Conservation (phyloP, 1,140 invertebrate genomes). For the Scaptomyza pallida region DNA sequence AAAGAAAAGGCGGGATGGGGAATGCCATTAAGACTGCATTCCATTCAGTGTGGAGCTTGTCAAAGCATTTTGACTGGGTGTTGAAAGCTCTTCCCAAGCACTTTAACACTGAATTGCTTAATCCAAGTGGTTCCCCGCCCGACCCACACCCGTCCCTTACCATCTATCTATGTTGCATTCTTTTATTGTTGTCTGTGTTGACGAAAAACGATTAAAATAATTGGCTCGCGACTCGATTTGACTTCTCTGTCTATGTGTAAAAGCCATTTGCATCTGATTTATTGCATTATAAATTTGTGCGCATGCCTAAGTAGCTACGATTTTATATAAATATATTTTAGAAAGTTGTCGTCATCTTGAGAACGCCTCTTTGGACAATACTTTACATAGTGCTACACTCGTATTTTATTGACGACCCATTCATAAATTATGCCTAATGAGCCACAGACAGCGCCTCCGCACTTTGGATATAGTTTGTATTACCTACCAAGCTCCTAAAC, state of each 20-base stretch:
- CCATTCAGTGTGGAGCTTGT: constrained; percentile 55
- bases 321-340: constrained; percentile 65
- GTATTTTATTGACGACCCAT: constrained; percentile 70
- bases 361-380: constrained; percentile 28
- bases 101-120: constrained; percentile 74
- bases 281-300: constrained; percentile 80
- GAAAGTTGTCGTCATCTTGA: constrained; percentile 62
- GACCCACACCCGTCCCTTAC: constrained; percentile 5
- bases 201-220: constrained; percentile 79
- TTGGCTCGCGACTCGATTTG: constrained; percentile 67
- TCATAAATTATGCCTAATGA: constrained; percentile 80
- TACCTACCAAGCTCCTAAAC: constrained; percentile 4
- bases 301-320: constrained; percentile 78
- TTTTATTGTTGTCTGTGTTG: constrained; percentile 58
- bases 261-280: constrained; percentile 78
- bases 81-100: constrained; percentile 74
- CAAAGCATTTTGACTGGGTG: constrained; percentile 62
- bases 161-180: constrained; percentile 38
- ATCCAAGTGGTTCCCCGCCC: constrained; percentile 54
- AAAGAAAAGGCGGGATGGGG: neutral
- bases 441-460: constrained; percentile 33
- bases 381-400: constrained; percentile 27
- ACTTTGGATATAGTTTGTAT: constrained; percentile 12
- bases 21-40: constrained; percentile 74
- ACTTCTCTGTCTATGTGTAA: constrained; percentile 39